Percentiles rank a stretch among this genome's conserved stretches.
These are phyloP conservation scores for Bombyx huttoni DNA, from an alignment of 2,888 invertebrate genomes.

Conservation along the genomic window DNA sequence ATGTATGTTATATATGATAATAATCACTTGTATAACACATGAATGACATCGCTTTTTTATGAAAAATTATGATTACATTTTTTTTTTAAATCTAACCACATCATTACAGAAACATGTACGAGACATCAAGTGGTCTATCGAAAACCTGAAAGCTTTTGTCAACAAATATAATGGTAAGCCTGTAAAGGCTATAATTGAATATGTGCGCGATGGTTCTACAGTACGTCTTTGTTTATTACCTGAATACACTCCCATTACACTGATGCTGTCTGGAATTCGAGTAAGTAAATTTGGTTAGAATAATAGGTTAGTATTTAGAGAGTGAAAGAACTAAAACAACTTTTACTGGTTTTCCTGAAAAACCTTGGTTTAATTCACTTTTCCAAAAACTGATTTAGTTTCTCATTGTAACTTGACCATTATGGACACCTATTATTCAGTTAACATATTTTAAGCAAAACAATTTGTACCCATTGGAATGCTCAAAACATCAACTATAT, in stretches of 20 bases:
- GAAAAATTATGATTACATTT: too few species aligned
- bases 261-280: constrained; percentile 96
- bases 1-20: constrained; percentile 20
- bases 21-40: background rate
- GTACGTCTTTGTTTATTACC: constrained; percentile 92
- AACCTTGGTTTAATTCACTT: too few species aligned
- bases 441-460: too few species aligned
- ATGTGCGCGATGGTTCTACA: constrained; percentile 97
- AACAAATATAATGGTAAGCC: constrained; percentile 90
- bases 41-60: too few species aligned
- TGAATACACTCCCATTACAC: constrained; percentile 90
- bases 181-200: constrained; percentile 94
- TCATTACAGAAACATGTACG: constrained; percentile 78
- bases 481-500: too few species aligned
- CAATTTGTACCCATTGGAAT: too few species aligned
- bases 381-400: too few species aligned
- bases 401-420: too few species aligned
- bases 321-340: too few species aligned
- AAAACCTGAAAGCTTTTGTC: constrained; percentile 79
- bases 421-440: too few species aligned
- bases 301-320: background rate
- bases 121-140: constrained; percentile 90
- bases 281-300: constrained; percentile 49
- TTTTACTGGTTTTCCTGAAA: too few species aligned
- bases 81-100: too few species aligned